These are phyloP conservation scores for Cebidichthys violaceus DNA, from an alignment of 2,113 vertebrate species.

Conservation along the genomic window DNA sequence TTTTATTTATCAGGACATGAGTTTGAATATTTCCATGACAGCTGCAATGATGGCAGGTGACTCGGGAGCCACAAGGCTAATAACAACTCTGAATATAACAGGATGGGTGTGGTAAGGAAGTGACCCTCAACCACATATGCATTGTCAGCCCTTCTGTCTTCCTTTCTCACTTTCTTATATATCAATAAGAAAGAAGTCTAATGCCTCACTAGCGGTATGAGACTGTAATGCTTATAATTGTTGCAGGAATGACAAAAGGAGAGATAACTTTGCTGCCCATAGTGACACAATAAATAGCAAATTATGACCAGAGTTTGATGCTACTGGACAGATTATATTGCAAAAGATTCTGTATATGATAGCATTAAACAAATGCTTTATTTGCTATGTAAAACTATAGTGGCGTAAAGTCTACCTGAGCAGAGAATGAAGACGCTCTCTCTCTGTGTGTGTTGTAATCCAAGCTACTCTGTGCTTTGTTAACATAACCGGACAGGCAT, in stretches of 20 bases:
- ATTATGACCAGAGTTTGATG: not conserved
- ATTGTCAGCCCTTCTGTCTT: not conserved
- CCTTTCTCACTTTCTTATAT: not conserved
- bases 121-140: not conserved
- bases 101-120: not conserved
- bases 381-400: too few relatives aligned
- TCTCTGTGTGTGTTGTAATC: too few relatives aligned
- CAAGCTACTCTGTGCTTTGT: too few relatives aligned
- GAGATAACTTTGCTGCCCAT: not conserved
- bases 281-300: not conserved
- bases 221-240: not conserved
- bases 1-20: not conserved
- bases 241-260: not conserved
- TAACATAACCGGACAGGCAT: too few relatives aligned
- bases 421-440: too few relatives aligned
- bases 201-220: not conserved
- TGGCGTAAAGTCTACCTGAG: too few relatives aligned
- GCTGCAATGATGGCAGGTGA: not conserved
- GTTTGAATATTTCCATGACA: not conserved
- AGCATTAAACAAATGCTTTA: too few relatives aligned
- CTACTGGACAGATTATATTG: not conserved
- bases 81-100: not conserved
- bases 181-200: not conserved
- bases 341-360: not conserved
- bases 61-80: too few relatives aligned